Evolutionary conservation across 2,797 vertebrate species (phyloP).

Genomic region (Okamejei kenojei): DNA sequence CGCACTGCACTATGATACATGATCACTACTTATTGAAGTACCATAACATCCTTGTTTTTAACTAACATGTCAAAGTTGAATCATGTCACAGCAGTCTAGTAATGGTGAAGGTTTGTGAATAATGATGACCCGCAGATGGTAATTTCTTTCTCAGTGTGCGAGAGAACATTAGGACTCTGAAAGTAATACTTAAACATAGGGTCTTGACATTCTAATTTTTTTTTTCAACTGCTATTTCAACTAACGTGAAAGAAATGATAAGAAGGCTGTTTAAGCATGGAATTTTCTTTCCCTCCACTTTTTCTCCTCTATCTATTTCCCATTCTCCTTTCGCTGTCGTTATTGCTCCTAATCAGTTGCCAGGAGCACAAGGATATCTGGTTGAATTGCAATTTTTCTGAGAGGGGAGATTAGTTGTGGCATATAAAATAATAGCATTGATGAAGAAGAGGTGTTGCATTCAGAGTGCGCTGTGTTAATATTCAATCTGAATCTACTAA

Average conservation of each 20-base stretch:
- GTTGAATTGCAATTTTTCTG: background rate
- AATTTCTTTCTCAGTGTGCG: background rate
- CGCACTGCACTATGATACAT: background rate
- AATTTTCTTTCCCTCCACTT: background rate
- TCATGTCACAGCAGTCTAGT: conserved; percentile 59
- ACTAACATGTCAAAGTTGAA: conserved; percentile 22
- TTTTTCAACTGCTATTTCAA: background rate
- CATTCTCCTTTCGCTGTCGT: background rate
- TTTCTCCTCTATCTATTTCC: background rate
- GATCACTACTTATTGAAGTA: conserved; percentile 19
- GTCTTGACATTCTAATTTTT: background rate
- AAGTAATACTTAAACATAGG: background rate
- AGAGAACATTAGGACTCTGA: conserved; percentile 13
- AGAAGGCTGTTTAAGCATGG: background rate
- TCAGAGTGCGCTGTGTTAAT: background rate
- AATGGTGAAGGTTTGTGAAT: conserved; percentile 82
- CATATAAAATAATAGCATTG: background rate
- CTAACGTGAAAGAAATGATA: background rate
- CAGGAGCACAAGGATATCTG: background rate
- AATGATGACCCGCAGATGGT: conserved; percentile 47
- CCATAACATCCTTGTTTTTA: conserved; percentile 22
- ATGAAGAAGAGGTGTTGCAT: background rate
- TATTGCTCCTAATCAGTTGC: background rate
- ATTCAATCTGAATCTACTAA: background rate
- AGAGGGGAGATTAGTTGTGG: background rate